Conservation (phyloP, 2,888 invertebrate genomes). For the Galerucella calmariensis region DNA sequence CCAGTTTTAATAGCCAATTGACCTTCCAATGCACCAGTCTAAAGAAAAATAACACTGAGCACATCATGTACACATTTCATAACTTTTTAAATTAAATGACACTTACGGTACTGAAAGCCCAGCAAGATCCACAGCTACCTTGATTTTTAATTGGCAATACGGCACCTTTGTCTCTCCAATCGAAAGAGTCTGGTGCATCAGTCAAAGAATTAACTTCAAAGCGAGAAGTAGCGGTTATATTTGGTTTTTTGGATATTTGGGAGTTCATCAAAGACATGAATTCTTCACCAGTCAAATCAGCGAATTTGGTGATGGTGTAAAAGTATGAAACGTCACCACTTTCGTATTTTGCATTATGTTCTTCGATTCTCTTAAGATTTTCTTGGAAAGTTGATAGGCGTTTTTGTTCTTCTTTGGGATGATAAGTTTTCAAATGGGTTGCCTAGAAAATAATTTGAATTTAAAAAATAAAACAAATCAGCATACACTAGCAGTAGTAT, state of each 20-base stretch:
- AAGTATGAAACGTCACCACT: slow-evolving; percentile 15
- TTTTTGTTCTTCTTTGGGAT: slow-evolving; percentile 16
- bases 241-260: slow-evolving; percentile 14
- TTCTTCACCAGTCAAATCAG: slow-evolving; percentile 25
- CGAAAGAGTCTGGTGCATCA: slow-evolving; percentile 4
- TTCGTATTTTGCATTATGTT: slow-evolving; percentile 23
- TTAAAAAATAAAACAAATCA: not conserved
- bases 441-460: not conserved
- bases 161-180: slow-evolving; percentile 27
- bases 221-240: not conserved
- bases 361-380: slow-evolving; percentile 17
- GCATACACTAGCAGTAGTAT: too few relatives aligned
- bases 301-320: slow-evolving; percentile 17
- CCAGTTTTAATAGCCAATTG: slow-evolving; percentile 85
- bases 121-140: slow-evolving; percentile 7
- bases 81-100: too few relatives aligned
- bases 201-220: not conserved
- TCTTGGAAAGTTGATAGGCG: slow-evolving; percentile 21
- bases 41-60: too few relatives aligned
- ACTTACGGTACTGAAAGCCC: slow-evolving; percentile 33
- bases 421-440: not conserved
- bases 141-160: slow-evolving; percentile 21
- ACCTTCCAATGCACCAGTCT: slow-evolving; percentile 90
- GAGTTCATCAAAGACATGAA: slow-evolving; percentile 15
- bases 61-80: too few relatives aligned